A percentile compares a stretch with the other conserved stretches of the same genome.
These are phyloP conservation scores for Mimumesa dahlbomi DNA, from an alignment of 2,888 invertebrate species.

Conservation along the genomic window DNA sequence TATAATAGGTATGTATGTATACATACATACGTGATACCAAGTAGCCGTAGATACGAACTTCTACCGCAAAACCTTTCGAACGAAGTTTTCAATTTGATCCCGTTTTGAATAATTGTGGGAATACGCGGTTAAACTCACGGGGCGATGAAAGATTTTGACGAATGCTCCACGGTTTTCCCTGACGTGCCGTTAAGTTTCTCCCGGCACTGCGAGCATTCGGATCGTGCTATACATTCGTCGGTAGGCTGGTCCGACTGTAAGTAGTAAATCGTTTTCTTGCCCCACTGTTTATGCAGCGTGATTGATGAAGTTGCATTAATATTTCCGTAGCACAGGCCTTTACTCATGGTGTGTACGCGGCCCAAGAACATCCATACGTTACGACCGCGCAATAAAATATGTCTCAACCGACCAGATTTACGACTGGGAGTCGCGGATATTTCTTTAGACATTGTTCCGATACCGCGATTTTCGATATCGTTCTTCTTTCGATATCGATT, in stretches of 20 bases:
- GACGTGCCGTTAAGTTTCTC: slow-evolving; percentile 37
- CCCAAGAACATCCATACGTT: slow-evolving; percentile 51
- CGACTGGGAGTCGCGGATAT: slow-evolving; percentile 38
- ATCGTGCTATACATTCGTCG: slow-evolving; percentile 45
- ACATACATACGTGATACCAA: no score
- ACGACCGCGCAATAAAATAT: slow-evolving; percentile 60
- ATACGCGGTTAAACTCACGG: background rate
- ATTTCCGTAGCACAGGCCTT: slow-evolving; percentile 55
- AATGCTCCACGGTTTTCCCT: slow-evolving; percentile 33
- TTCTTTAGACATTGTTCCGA: no score
- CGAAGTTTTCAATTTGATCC: background rate
- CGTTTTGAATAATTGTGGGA: background rate
- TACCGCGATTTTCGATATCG: slow-evolving; percentile 39
- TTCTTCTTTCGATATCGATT: no score
- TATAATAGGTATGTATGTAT: no score
- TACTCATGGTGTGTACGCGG: slow-evolving; percentile 31
- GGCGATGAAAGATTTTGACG: slow-evolving; percentile 55
- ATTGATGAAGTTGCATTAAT: slow-evolving; percentile 69
- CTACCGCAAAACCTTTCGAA: background rate
- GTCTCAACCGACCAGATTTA: slow-evolving; percentile 60
- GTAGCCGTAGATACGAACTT: no score
- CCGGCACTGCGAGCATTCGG: slow-evolving; percentile 13
- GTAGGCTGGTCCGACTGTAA: slow-evolving; percentile 47
- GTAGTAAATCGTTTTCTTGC: slow-evolving; percentile 60
- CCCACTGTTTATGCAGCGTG: slow-evolving; percentile 62